A percentile compares a stretch with the other conserved stretches of the same genome.
Conservation (phyloP, 2,113 vertebrate species). For the Varanus komodoensis region DNA sequence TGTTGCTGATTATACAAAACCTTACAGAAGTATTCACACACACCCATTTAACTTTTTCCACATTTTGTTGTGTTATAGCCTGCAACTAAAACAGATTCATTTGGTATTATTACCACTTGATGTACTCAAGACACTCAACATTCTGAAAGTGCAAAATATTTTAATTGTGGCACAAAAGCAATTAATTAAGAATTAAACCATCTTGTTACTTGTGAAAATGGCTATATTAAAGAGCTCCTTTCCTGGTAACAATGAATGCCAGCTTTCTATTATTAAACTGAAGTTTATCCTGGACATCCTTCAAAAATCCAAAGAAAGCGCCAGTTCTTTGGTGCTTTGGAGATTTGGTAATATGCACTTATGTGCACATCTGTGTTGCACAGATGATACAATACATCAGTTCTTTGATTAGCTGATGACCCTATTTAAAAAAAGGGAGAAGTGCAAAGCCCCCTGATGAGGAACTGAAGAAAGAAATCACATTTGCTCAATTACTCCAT, state of each 20-base stretch:
- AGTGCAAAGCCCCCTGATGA: neutral
- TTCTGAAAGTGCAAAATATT: too few species aligned
- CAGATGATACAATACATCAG: neutral
- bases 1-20: too few species aligned
- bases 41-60: too few species aligned
- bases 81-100: too few species aligned
- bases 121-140: too few species aligned
- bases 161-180: too few species aligned
- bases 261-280: neutral
- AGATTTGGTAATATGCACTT: neutral
- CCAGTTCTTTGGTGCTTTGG: too few species aligned
- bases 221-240: neutral
- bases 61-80: too few species aligned
- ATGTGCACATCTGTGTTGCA: neutral
- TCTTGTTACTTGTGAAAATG: neutral
- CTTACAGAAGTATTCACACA: too few species aligned
- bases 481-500: neutral
- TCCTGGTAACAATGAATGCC: neutral
- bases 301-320: neutral
- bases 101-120: too few species aligned
- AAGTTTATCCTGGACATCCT: neutral
- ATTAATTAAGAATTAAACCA: too few species aligned
- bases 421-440: neutral
- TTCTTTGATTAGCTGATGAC: neutral
- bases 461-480: neutral